Conservation (phyloP, 2,888 invertebrate genomes). For the Agrotis segetum region DNA sequence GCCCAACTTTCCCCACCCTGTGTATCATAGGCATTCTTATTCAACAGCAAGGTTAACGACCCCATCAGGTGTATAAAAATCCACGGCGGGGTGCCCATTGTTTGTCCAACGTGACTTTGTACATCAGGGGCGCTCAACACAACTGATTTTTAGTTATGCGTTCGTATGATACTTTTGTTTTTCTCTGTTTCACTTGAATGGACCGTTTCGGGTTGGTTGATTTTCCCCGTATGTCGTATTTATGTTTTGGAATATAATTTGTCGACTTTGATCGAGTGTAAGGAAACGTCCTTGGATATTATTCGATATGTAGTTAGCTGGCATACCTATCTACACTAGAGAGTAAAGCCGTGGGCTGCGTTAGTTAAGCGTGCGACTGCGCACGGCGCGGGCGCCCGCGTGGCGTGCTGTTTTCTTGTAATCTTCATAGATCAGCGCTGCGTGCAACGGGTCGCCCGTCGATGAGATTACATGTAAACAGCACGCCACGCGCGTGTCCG, state of each 20-base stretch:
- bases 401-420: too few relatives aligned
- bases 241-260: conserved; percentile 1
- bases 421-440: too few relatives aligned
- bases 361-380: too few relatives aligned
- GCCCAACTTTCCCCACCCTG: conserved; percentile 17
- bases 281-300: not conserved
- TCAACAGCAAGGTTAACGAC: conserved; percentile 61
- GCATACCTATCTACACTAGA: too few relatives aligned
- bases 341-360: too few relatives aligned
- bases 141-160: conserved; percentile 51
- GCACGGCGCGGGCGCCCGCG: too few relatives aligned
- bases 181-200: conserved; percentile 30
- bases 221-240: conserved; percentile 3
- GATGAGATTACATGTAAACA: too few relatives aligned
- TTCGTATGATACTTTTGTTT: conserved; percentile 26
- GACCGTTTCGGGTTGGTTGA: conserved; percentile 8
- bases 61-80: conserved; percentile 67
- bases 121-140: conserved; percentile 46
- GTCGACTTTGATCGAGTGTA: not conserved
- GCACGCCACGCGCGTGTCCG: too few relatives aligned
- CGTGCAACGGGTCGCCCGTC: too few relatives aligned
- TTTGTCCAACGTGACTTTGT: conserved; percentile 60
- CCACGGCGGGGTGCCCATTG: conserved; percentile 60
- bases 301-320: conserved; percentile 4
- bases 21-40: conserved; percentile 61